Base-by-base conservation (phyloP, 2,888 invertebrate species). In the Callimorpha dominula region DNA sequence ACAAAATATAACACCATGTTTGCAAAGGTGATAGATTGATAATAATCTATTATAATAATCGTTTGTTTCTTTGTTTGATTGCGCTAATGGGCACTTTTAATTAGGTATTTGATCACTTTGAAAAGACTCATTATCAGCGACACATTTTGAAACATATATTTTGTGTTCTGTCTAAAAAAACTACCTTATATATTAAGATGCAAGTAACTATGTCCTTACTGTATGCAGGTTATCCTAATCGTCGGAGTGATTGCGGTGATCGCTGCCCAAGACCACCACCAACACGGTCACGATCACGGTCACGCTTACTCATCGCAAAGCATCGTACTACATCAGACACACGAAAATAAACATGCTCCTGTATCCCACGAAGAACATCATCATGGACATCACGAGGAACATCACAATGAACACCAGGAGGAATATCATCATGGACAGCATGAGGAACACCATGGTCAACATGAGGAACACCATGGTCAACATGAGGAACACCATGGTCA, bases 291-390 rank as follows among this genome's bases (percentile, higher is more conserved):
- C n/a, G 52, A 52, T 20, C 71, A 86, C 49, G 83, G 79, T 14
- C 85, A 85, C 90, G 84, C 83, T n/a, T 83, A 78, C 68, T 90
- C 89, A 12, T 88, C 89, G 4, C 91, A 90, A 71, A 88, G 85
- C 75, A 86, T 89, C 71, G 82, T 83, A 31, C 82, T 88, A 71
- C 88, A 90, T 70, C 86, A 88, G 73, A 83, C 71, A 42, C 81
- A 86, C 43, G 80, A 84, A 11, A 69, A 62, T 0, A 68, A 81
- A 52, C 71, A 76, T n/a, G 50, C 69, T 42, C 74, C 73, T 20
- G 6, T 62, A 42, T 14, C 31, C 15, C 60, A 68, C 46, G 68
- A 68, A 40, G 49, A 71, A 65, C 20, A 14, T 12, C 65, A 74
- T 5, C 70, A 81, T 40, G 74, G 64, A 7, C 65, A 74, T 50